Evolutionary conservation across 2,888 invertebrate genomes (phyloP).

Genomic region (Stenurella melanura): DNA sequence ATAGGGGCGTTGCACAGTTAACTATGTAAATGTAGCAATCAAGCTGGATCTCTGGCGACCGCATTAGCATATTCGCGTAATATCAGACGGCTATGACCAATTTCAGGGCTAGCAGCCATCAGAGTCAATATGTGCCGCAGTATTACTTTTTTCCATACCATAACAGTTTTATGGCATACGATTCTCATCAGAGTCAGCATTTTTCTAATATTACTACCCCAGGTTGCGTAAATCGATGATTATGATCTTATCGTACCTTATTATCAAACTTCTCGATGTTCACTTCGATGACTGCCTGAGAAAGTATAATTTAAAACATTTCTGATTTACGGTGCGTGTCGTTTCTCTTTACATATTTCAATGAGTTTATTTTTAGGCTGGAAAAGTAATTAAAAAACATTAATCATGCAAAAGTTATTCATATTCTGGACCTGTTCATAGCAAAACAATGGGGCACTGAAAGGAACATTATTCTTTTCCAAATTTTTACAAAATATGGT

Average conservation of each 20-base stretch:
- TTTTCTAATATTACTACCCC: constrained; percentile 9
- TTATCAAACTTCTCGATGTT: constrained; percentile 11
- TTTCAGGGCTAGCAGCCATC: constrained; percentile 59
- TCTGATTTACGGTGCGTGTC: neutral
- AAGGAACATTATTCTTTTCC: too few species aligned
- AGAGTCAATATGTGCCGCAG: constrained; percentile 60
- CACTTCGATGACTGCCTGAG: neutral
- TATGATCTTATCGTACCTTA: constrained; percentile 2
- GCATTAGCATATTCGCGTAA: constrained; percentile 67
- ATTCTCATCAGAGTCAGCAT: constrained; percentile 31
- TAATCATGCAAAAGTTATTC: too few species aligned
- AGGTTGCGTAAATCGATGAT: neutral
- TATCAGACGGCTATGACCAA: constrained; percentile 64
- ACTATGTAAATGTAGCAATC: constrained; percentile 67
- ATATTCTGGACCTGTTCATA: too few species aligned
- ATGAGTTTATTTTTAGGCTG: neutral
- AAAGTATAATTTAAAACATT: neutral
- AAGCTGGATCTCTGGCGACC: constrained; percentile 63
- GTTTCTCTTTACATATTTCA: neutral
- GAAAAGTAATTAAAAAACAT: too few species aligned
- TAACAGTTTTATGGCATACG: constrained; percentile 35
- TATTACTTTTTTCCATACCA: constrained; percentile 36
- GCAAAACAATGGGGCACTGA: too few species aligned
- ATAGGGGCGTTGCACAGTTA: constrained; percentile 61
- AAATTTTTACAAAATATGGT: too few species aligned